Evolutionary conservation across 2,797 vertebrate species (phyloP).

Genomic region (Halcyon chelicuti): DNA sequence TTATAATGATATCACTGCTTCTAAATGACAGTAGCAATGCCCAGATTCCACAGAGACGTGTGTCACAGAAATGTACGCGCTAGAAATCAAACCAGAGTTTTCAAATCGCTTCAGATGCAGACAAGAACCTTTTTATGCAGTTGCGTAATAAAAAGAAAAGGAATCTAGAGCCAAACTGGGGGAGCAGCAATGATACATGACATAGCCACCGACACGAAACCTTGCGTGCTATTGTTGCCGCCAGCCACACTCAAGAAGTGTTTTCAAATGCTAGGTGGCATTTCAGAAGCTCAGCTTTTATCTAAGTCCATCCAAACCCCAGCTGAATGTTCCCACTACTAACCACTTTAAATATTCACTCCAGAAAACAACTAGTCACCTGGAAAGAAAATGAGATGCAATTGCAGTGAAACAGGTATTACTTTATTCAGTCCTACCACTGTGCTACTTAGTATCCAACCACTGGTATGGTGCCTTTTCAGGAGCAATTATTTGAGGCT

Average conservation of each 20-base stretch:
- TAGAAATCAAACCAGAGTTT: conserved; percentile 27
- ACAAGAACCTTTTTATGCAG: conserved; percentile 14
- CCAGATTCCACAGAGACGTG: conserved; percentile 3
- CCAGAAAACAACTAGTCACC: not conserved
- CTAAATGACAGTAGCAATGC: conserved; percentile 2
- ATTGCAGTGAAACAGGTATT: not conserved
- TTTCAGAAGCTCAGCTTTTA: not conserved
- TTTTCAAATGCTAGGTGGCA: not conserved
- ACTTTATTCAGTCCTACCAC: not conserved
- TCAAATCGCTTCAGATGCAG: conserved; percentile 2
- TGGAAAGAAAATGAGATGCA: not conserved
- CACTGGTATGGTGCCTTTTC: not conserved
- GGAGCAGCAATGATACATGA: not conserved
- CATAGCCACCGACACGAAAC: not conserved
- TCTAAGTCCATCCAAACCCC: not conserved
- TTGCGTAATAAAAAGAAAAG: not conserved
- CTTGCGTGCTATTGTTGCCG: rapidly evolving
- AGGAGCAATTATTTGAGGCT: not conserved
- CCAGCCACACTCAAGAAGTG: not conserved
- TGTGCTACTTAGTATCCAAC: not conserved
- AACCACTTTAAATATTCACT: not conserved
- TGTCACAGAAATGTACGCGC: conserved; percentile 27
- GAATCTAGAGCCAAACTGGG: not conserved
- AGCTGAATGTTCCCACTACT: not conserved
- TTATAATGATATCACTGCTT: conserved; percentile 16